phyloP scores from a whole-genome alignment of 2,113 vertebrate species.

The Menura novaehollandiae region DNA sequence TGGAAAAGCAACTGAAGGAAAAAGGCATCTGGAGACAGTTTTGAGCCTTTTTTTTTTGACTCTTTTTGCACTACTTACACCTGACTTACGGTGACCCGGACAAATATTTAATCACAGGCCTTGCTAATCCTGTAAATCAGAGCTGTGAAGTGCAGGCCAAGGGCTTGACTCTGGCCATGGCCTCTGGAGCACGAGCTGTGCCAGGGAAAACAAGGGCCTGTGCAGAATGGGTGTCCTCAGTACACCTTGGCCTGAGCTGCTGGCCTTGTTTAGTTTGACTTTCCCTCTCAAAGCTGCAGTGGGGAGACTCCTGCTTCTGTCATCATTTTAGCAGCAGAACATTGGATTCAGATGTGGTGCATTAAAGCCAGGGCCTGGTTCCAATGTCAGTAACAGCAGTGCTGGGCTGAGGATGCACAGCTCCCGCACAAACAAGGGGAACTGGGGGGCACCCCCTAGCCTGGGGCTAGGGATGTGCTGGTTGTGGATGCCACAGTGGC shows the following conservation, averaged over 20 bases:
- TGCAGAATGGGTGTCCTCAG: constrained; percentile 52
- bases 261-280: neutral
- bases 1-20: neutral
- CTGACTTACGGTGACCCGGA: constrained; percentile 43
- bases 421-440: neutral
- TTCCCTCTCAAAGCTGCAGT: neutral
- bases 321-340: constrained; percentile 11
- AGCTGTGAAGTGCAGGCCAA: constrained; percentile 45
- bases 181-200: neutral
- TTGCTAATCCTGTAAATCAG: constrained; percentile 46
- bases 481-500: neutral
- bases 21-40: constrained; percentile 15
- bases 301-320: constrained; percentile 46
- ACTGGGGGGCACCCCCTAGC: neutral
- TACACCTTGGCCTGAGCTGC: neutral
- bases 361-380: neutral
- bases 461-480: neutral
- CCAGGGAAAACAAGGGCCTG: constrained; percentile 49
- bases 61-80: constrained; percentile 37
- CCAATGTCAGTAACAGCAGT: neutral
- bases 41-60: neutral
- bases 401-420: neutral
- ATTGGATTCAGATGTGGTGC: constrained; percentile 16
- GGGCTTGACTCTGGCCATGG: neutral
- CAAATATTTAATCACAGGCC: constrained; percentile 54